A percentile compares a stretch with the other conserved stretches of the same genome.
Evolutionary conservation across 2,888 invertebrate genomes (phyloP).

Genomic region (Drosophila greeni): DNA sequence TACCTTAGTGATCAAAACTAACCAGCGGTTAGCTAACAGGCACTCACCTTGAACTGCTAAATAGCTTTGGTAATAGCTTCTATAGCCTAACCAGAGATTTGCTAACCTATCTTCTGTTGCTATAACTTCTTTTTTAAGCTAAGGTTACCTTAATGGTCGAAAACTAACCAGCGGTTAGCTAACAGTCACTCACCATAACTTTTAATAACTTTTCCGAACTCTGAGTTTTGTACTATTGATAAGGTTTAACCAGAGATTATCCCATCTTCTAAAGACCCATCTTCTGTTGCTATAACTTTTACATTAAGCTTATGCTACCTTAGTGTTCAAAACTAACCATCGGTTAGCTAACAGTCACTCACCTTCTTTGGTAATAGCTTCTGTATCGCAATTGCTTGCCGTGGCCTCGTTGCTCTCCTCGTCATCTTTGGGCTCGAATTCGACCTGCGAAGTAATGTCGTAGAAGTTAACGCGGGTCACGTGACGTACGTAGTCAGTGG

Average conservation of each 20-base stretch:
- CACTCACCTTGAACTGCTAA: slow-evolving; percentile 89
- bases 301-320: background rate
- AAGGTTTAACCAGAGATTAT: background rate
- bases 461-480: slow-evolving; percentile 80
- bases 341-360: slow-evolving; percentile 70
- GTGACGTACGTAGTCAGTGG: slow-evolving; percentile 78
- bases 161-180: too few relatives aligned
- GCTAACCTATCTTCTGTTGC: too few relatives aligned
- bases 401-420: slow-evolving; percentile 82
- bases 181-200: too few relatives aligned
- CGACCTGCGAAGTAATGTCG: slow-evolving; percentile 80
- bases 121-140: background rate
- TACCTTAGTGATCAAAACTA: background rate
- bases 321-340: background rate
- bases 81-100: too few relatives aligned
- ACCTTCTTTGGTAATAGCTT: slow-evolving; percentile 94
- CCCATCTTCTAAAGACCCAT: too few relatives aligned
- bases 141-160: background rate
- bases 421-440: slow-evolving; percentile 81
- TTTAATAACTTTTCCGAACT: too few relatives aligned
- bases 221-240: too few relatives aligned
- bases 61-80: slow-evolving; percentile 93
- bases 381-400: slow-evolving; percentile 87
- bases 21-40: background rate
- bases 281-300: background rate